Evolutionary conservation across 2,113 vertebrate genomes (phyloP), one percentile per base, ranked within the genome.

Genomic region (Scartelaos histophorus): DNA sequence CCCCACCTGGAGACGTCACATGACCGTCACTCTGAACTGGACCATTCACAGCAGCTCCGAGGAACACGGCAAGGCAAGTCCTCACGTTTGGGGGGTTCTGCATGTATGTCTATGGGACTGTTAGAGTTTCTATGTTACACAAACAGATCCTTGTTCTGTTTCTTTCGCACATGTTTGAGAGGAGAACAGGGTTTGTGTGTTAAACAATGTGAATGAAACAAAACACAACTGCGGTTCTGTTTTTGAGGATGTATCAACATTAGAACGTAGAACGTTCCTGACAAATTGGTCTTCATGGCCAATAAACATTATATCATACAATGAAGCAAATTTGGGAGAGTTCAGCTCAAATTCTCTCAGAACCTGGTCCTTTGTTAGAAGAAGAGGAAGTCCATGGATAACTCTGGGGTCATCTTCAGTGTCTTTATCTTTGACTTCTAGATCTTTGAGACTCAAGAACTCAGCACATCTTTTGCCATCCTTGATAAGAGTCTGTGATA

Each of bases 1-100:
- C 81, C 92, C 93, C 0, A 34, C 92, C 19, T 95, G 94, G 94
- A 93, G 94, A 64, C 91, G 93, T 34, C 95, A 95, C 87, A 91
- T 95, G 94, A 94, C 91, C 0, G 86, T 95, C 7, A 82, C 89
- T 0, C 76, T 95, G 58, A 88, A 92, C 73, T 96, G 95, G 94
- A 88, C 70, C 0, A 56, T 94, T 66, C 90, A 85, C 10, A 78
- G 86, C 49, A 38, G 57, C 47, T 56, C 46, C 15, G 76, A 88
- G 15, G 89, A 88, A 0, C 77, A 62, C 13, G 83, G 81, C 74
- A 87, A 83, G 84, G 94, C 91, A 85, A 92, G 76, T 53, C 62
- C 25, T 57, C 29, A 29, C 29, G 25, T 43, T 4, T 29, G 4
- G n/a, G n/a, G n/a, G n/a, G n/a, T n/a, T n/a, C n/a, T n/a, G n/a